These are phyloP conservation scores for Drosophila nr. perissopoda DNA, from an alignment of 2,888 invertebrate genomes.

Conservation along the genomic window DNA sequence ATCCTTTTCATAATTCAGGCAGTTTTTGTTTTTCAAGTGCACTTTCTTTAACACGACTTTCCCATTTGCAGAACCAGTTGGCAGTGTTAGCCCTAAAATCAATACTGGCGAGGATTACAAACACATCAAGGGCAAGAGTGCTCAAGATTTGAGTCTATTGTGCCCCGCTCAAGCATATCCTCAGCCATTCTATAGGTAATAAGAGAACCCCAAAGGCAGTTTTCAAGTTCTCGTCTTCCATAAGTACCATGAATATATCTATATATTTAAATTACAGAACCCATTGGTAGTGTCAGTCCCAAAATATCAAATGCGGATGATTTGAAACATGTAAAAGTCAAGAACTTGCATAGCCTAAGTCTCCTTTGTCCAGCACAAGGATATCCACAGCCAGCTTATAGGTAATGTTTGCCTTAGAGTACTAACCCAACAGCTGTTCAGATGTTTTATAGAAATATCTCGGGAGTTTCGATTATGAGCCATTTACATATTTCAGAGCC, in stretches of 20 bases:
- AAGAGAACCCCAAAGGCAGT: constrained; percentile 32
- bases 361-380: constrained; percentile 91
- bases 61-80: constrained; percentile 80
- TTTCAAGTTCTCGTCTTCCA: constrained; percentile 35
- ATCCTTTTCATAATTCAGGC: constrained; percentile 42
- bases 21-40: constrained; percentile 48
- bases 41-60: not conserved
- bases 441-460: constrained; percentile 2
- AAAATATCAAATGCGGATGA: constrained; percentile 86
- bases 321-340: constrained; percentile 81
- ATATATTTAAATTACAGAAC: constrained; percentile 83
- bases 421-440: constrained; percentile 14
- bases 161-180: constrained; percentile 89
- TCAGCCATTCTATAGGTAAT: constrained; percentile 89
- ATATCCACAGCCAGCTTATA: constrained; percentile 87
- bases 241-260: not conserved
- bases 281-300: constrained; percentile 87
- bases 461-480: not conserved
- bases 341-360: constrained; percentile 85
- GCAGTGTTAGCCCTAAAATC: constrained; percentile 87
- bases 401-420: constrained; percentile 83
- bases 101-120: constrained; percentile 88
- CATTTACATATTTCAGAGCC: constrained; percentile 82
- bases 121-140: constrained; percentile 85
- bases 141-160: constrained; percentile 86